phyloP scores from a whole-genome alignment of 2,113 vertebrate species.

The Ia io region DNA sequence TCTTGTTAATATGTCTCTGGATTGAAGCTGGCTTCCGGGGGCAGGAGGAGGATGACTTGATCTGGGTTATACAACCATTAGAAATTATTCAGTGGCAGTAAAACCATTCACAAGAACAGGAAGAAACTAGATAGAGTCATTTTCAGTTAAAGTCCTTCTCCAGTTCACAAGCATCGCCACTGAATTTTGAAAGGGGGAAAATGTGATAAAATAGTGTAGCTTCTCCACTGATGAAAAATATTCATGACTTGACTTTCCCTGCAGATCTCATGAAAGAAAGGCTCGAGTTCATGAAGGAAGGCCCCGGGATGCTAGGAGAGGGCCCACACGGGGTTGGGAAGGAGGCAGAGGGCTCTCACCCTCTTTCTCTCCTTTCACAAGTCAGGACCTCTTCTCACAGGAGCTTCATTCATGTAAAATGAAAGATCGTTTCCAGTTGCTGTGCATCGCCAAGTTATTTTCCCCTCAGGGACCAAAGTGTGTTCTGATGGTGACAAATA shows the following conservation, averaged over 20 bases:
- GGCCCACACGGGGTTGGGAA: fast-evolving
- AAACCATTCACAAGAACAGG: neutral
- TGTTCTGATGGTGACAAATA: neutral
- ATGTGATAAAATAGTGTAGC: neutral
- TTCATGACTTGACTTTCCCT: neutral
- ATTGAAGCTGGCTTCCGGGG: neutral
- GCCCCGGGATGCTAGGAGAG: too few relatives aligned
- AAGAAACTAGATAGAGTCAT: neutral
- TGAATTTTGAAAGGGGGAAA: conserved; percentile 33
- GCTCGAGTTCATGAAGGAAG: neutral
- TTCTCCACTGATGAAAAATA: neutral
- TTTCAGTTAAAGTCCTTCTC: neutral
- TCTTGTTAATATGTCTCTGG: neutral
- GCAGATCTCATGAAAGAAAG: neutral
- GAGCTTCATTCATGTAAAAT: neutral
- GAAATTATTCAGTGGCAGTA: neutral
- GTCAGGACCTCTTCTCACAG: neutral
- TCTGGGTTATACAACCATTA: neutral
- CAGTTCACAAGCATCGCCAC: neutral
- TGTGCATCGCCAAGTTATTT: neutral
- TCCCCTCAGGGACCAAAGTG: neutral
- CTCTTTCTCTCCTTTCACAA: neutral
- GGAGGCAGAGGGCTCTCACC: fast-evolving
- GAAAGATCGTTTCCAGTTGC: neutral
- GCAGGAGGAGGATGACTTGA: neutral